Evolutionary conservation across 2,888 invertebrate genomes (phyloP).

Genomic region (Andrena chrysosceles): DNA sequence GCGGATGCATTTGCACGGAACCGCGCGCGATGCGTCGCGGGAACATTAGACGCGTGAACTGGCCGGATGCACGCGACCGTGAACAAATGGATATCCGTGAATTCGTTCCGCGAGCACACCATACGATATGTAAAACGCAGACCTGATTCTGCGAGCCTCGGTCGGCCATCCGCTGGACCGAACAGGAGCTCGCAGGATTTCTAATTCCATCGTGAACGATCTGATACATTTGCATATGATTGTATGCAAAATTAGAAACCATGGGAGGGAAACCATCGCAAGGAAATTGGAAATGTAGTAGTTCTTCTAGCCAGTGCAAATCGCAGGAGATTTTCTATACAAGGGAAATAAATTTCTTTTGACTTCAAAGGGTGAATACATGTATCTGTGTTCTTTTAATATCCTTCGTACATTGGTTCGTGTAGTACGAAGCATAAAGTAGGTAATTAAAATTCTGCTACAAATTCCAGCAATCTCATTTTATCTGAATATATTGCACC

Average conservation of each 20-base stretch:
- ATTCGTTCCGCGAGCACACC: slow-evolving; percentile 9
- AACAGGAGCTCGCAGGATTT: too few species aligned
- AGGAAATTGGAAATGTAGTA: too few species aligned
- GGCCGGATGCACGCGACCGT: neutral
- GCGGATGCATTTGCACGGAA: slow-evolving; percentile 29
- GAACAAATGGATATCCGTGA: neutral
- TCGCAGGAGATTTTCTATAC: too few species aligned
- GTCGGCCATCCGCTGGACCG: neutral
- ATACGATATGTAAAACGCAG: neutral
- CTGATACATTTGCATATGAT: too few species aligned
- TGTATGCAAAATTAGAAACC: too few species aligned
- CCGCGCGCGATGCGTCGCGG: neutral
- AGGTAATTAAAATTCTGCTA: neutral
- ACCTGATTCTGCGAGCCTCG: neutral
- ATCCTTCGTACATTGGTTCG: neutral
- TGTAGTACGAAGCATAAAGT: neutral
- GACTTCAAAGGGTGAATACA: too few species aligned
- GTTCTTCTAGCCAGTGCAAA: too few species aligned
- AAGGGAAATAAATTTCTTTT: too few species aligned
- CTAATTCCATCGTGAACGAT: too few species aligned
- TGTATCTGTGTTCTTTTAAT: too few species aligned
- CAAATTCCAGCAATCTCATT: neutral
- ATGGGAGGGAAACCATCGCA: too few species aligned
- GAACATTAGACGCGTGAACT: slow-evolving; percentile 24
- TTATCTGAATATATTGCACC: neutral